These are phyloP conservation scores for Temnopleurus reevesii DNA, from an alignment of 53 echinoderm and acorn worm species.

Conservation along the genomic window DNA sequence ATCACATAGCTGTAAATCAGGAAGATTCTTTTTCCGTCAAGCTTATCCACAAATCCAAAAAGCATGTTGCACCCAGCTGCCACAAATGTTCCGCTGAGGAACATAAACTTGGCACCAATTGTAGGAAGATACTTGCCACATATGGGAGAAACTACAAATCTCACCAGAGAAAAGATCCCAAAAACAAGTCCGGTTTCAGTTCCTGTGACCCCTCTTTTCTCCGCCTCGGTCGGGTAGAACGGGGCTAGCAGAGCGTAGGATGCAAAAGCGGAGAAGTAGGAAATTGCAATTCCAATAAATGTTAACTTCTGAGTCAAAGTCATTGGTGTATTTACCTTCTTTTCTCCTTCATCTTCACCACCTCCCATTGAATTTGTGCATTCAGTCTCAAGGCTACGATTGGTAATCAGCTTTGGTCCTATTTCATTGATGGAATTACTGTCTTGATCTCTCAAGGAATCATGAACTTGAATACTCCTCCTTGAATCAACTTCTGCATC, in stretches of 20 bases:
- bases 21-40: no score
- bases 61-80: constrained; percentile 72
- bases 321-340: not conserved
- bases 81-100: constrained; percentile 70
- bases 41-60: constrained; percentile 63
- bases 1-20: no score
- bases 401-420: not conserved
- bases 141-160: constrained; percentile 44
- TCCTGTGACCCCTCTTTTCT: constrained; percentile 40
- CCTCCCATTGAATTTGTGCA: not conserved
- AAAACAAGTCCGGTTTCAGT: constrained; percentile 58
- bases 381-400: not conserved
- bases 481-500: not conserved
- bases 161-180: constrained; percentile 24
- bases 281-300: not conserved
- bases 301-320: constrained; percentile 6
- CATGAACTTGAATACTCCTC: not conserved
- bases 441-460: not conserved
- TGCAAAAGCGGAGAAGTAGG: not conserved
- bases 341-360: not conserved
- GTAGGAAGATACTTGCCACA: constrained; percentile 66
- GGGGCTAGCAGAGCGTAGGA: constrained; percentile 13
- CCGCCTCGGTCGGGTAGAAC: constrained; percentile 17
- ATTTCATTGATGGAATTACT: not conserved
- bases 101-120: constrained; percentile 77